Conservation (phyloP, 2,797 vertebrate species). For the Pogoniulus pusillus region DNA sequence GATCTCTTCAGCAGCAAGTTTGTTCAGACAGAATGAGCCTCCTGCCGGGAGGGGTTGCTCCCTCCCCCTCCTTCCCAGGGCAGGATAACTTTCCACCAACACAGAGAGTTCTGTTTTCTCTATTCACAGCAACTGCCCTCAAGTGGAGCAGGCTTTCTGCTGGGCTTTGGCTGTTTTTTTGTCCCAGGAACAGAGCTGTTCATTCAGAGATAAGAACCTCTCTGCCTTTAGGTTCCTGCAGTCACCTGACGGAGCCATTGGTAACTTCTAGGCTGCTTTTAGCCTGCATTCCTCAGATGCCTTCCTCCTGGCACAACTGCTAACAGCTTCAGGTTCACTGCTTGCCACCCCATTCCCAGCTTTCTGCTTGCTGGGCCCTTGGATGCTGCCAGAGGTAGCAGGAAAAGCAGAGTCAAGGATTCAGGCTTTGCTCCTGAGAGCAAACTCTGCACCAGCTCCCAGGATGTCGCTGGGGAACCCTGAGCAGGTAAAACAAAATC, state of each 20-base stretch:
- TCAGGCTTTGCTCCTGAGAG: not conserved
- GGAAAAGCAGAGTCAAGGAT: not conserved
- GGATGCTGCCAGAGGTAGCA: not conserved
- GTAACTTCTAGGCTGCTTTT: slow-evolving; percentile 70
- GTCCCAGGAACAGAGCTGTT: slow-evolving; percentile 54
- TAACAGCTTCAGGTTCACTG: slow-evolving; percentile 82
- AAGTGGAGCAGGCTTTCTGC: slow-evolving; percentile 61
- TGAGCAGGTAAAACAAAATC: slow-evolving; percentile 65
- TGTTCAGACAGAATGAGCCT: not conserved
- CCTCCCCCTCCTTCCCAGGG: slow-evolving; percentile 29
- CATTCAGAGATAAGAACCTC: slow-evolving; percentile 66
- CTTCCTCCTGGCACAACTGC: slow-evolving; percentile 76
- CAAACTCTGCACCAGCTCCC: not conserved
- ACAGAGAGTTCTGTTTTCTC: slow-evolving; percentile 71
- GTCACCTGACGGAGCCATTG: slow-evolving; percentile 74
- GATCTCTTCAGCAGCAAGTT: not conserved
- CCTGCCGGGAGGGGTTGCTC: not conserved
- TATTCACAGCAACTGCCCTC: slow-evolving; percentile 51
- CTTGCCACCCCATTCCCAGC: slow-evolving; percentile 73
- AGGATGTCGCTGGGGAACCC: not conserved
- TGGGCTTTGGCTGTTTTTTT: not conserved
- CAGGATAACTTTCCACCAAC: slow-evolving; percentile 75
- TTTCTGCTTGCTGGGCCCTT: slow-evolving; percentile 11
- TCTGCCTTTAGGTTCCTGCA: slow-evolving; percentile 16
- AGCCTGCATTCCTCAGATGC: slow-evolving; percentile 89